Conservation (phyloP, 2,797 vertebrate genomes). For the Phalloptychus januarius region DNA sequence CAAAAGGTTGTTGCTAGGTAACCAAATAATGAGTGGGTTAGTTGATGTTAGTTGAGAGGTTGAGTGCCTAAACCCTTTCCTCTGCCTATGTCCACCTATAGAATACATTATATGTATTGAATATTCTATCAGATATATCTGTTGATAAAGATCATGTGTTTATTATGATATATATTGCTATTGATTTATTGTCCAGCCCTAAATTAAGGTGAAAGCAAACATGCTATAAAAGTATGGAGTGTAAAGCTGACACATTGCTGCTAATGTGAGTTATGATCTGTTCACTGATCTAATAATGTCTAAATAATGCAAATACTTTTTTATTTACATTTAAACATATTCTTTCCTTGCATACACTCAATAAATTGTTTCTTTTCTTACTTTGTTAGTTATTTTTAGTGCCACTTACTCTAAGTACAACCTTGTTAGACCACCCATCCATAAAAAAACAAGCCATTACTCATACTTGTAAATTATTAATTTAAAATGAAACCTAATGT, state of each 20-base stretch:
- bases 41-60: too few species aligned
- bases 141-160: too few species aligned
- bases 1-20: too few species aligned
- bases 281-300: not conserved
- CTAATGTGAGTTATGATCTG: not conserved
- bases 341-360: not conserved
- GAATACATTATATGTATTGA: too few species aligned
- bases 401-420: not conserved
- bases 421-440: not conserved
- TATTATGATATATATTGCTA: too few species aligned
- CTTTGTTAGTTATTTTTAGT: not conserved
- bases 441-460: conserved; percentile 15
- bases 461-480: conserved; percentile 11
- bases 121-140: too few species aligned
- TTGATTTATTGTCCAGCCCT: too few species aligned
- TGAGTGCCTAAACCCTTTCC: too few species aligned
- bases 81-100: too few species aligned
- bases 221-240: not conserved
- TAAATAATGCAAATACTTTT: not conserved
- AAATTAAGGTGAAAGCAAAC: too few species aligned
- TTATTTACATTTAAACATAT: not conserved
- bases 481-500: not conserved
- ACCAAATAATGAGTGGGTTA: too few species aligned
- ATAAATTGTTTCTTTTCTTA: not conserved
- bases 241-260: not conserved